Base-by-base conservation (phyloP, 2,113 vertebrate genomes). In the Cyrtonyx montezumae region DNA sequence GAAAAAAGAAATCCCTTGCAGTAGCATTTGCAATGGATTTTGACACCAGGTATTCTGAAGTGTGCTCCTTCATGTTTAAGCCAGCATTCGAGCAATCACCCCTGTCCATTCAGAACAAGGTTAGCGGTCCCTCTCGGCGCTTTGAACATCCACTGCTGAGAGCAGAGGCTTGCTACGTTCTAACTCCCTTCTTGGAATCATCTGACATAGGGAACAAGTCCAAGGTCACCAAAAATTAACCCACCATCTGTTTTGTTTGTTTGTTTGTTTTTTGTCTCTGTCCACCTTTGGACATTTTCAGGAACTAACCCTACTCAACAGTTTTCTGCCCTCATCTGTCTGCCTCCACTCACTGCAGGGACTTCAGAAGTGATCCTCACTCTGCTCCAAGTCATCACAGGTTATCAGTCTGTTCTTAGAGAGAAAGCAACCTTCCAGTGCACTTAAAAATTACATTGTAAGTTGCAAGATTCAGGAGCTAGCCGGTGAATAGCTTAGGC, bases 61-160 rank as follows among this genome's bases (percentile, higher is more conserved):
- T n/a, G 7, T 69, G 68, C 17, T 9, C 8, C 11, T 0, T 1
- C 0, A 0, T 61, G 74, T 75, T 66, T 26, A 34, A 55, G 34
- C 26, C 32, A n/a, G 45, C 8, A 6, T 11, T 74, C 17, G 43
- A 42, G 55, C 4, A 81, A 49, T 45, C 21, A 42, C 7, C 15
- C 19, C 22, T 30, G 16, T 55, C 53, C 43, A 45, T 55, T 59
- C 43, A 55, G 25, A 58, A 43, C 6, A 63, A 51, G 3, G 12
- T n/a, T 45, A 58, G 53, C 11, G 61, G 19, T 12, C 15, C 48
- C 19, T 74, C 23, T 43, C 26, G 4, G 6, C 43, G 67, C 23
- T 63, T 28, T 20, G 4, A 43, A 21, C 14, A 13, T 37, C 30
- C 1, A 2, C 11, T 66, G 66, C n/a, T 68, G 32, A 65, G n/a